Evolutionary conservation across 2,797 vertebrate species (phyloP).

Genomic region (Cetoscarus ocellatus): DNA sequence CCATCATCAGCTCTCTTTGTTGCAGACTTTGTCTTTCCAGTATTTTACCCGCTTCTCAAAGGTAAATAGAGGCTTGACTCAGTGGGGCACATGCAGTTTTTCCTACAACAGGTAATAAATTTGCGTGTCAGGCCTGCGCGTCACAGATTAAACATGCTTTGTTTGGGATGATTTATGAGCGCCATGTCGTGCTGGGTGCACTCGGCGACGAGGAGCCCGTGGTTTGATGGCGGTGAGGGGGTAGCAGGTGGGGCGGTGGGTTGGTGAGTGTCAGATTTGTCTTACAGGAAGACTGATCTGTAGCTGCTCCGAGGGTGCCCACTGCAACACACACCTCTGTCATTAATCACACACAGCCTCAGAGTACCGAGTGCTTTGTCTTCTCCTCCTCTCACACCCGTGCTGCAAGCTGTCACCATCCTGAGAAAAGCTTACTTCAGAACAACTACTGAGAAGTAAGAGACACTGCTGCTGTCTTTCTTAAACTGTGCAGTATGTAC

Average conservation of each 20-base stretch:
- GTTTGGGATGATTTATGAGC: constrained; percentile 91
- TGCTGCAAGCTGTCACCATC: constrained; percentile 77
- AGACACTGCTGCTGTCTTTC: constrained; percentile 36
- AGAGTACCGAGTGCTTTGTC: constrained; percentile 76
- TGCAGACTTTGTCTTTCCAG: constrained; percentile 73
- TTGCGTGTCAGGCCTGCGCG: constrained; percentile 78
- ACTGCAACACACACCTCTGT: constrained; percentile 86
- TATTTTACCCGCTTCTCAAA: constrained; percentile 74
- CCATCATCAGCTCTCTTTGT: constrained; percentile 79
- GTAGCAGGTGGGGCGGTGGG: constrained; percentile 77
- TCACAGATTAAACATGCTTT: constrained; percentile 89
- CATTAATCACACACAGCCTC: constrained; percentile 87
- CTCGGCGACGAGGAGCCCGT: constrained; percentile 81
- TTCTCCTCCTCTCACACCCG: constrained; percentile 70
- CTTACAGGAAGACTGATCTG: constrained; percentile 89
- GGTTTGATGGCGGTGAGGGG: constrained; percentile 80
- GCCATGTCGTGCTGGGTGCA: constrained; percentile 75
- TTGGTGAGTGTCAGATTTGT: constrained; percentile 85
- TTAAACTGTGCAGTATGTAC: constrained; percentile 25
- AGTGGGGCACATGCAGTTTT: constrained; percentile 75
- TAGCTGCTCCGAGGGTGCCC: constrained; percentile 85
- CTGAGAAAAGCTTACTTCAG: constrained; percentile 70
- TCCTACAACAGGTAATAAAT: constrained; percentile 85
- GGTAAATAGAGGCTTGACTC: constrained; percentile 85
- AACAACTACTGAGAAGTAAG: constrained; percentile 61